Base-by-base conservation (phyloP, 1,140 invertebrate genomes). In the Brevipalpus yothersi region DNA sequence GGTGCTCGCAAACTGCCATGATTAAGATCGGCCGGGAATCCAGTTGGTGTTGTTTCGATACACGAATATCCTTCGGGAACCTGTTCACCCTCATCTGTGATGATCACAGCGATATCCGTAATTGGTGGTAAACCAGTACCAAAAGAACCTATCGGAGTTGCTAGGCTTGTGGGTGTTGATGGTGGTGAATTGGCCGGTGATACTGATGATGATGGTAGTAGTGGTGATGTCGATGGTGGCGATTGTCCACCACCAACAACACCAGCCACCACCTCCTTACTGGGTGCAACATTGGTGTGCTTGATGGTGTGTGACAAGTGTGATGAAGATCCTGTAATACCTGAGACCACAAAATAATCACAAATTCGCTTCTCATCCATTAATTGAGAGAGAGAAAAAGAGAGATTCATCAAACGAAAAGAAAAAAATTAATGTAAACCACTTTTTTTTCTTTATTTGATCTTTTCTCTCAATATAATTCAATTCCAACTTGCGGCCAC, bases 341-440 rank as follows among this genome's bases (percentile, higher is more conserved):
- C 93, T 69, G 91, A 91, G 45, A 98, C 83, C 60, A 98, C 90
- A 78, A 98, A 97, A 74, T 96, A 96, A 74, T 98, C 79, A 56
- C 72, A 75, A 53, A 78, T 72, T 61, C 74, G 64, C 56, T 72
- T 69, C 41, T 76, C 75, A 45, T 72, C 70, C 71, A 71, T 71
- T 31, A 31, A 31, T 2, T 31, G 31, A 31, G 31, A 31, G n/a
- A n/a, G n/a, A n/a, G n/a, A n/a, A n/a, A n/a, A n/a, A n/a, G n/a
- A n/a, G 31, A 31, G 31, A 31, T 31, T 31, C 31, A 31, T 31
- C 31, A 31, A 31, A 31, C 31, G 5, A 31, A 31, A 31, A 31
- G 5, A 5, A 31, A 31, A 31, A 2, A 31, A 31, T 31, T 31
- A 31, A 31, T 31, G 5, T 31, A 5, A 31, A 31, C 31, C 31